These are phyloP conservation scores for Jacana jacana DNA, from an alignment of 2,113 vertebrate genomes.

Conservation along the genomic window DNA sequence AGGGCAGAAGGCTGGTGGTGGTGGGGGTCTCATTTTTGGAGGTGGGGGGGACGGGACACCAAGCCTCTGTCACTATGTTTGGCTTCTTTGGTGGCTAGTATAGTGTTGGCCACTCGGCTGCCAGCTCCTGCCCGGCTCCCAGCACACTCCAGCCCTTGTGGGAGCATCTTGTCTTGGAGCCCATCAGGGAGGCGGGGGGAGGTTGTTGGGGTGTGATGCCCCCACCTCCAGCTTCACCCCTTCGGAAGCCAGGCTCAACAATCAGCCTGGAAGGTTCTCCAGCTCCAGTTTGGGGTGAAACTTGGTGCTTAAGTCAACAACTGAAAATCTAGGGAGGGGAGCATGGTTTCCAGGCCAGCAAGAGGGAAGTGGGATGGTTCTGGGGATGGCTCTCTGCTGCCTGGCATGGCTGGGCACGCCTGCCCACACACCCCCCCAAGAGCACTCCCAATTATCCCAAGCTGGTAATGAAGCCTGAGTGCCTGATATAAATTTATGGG, in stretches of 20 bases:
- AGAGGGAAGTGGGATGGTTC: accelerated
- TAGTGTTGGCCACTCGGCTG: accelerated
- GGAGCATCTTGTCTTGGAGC: background rate
- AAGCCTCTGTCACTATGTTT: too few relatives aligned
- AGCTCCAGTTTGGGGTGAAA: accelerated
- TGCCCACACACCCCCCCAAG: accelerated
- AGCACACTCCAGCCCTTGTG: too few relatives aligned
- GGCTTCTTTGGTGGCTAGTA: background rate
- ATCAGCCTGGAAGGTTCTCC: accelerated
- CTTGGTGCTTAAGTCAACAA: accelerated
- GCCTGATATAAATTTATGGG: accelerated
- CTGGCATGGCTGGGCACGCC: accelerated
- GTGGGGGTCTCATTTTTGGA: too few relatives aligned
- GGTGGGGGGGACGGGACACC: accelerated
- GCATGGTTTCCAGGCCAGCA: accelerated
- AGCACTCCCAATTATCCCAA: accelerated
- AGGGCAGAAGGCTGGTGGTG: background rate
- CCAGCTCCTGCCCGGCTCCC: background rate
- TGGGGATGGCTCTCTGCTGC: background rate
- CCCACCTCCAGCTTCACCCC: background rate
- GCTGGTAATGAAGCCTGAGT: background rate
- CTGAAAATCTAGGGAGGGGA: background rate
- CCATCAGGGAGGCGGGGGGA: too few relatives aligned
- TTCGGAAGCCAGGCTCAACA: background rate
- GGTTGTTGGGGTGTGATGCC: background rate